These are phyloP conservation scores for Stenotaenia linearis DNA, from an alignment of 2,888 invertebrate species.

Conservation along the genomic window DNA sequence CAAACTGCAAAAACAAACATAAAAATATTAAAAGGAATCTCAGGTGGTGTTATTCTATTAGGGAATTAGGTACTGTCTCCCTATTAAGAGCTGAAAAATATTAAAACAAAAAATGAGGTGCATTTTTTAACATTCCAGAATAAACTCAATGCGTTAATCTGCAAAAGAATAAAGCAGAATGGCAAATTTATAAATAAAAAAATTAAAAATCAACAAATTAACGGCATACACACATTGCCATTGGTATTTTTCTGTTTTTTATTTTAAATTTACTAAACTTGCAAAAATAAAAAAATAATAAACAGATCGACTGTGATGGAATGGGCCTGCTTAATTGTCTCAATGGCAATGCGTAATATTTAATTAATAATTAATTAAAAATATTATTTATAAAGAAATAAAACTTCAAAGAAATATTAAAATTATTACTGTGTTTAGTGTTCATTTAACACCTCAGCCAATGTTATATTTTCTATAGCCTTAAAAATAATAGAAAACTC, in stretches of 20 bases:
- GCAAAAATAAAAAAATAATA: too few relatives aligned
- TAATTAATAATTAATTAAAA: not conserved
- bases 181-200: not conserved
- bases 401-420: not conserved
- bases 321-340: not conserved
- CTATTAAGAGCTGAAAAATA: not conserved
- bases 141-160: not conserved
- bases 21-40: not conserved
- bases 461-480: not conserved
- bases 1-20: not conserved
- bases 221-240: not conserved
- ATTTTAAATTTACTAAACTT: not conserved
- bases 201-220: constrained; percentile 8
- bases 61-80: not conserved
- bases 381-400: not conserved
- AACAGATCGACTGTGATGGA: not conserved
- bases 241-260: not conserved
- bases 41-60: not conserved
- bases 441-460: not conserved
- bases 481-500: not conserved
- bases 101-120: not conserved
- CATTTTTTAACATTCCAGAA: constrained; percentile 16
- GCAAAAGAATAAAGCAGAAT: constrained; percentile 5
- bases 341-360: not conserved
- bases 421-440: not conserved